A percentile compares a stretch with the other conserved stretches of the same genome.
phyloP scores from a whole-genome alignment of 2,888 invertebrate genomes.

The Dicyrtomina minuta region DNA sequence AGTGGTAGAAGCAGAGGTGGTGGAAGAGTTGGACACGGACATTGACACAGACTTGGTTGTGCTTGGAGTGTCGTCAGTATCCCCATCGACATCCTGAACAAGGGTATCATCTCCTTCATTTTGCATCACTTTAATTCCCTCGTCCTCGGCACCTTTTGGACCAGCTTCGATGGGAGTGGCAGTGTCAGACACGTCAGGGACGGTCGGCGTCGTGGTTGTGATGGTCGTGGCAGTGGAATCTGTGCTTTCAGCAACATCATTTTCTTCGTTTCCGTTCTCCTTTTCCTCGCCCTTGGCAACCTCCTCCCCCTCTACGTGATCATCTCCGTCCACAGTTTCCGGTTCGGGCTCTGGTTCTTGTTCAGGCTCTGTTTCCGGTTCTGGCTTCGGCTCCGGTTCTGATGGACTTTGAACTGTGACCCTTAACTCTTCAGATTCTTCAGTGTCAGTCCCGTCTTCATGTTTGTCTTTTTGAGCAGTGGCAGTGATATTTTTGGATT shows the following conservation, averaged over 20 bases:
- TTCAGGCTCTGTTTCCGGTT: neutral
- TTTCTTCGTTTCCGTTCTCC: neutral
- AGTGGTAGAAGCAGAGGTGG: neutral
- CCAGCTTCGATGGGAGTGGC: no score
- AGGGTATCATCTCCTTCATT: conserved; percentile 22
- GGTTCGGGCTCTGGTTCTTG: neutral
- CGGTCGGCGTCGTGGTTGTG: no score
- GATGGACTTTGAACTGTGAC: neutral
- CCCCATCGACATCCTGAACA: neutral
- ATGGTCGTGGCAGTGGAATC: neutral
- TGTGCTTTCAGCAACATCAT: neutral
- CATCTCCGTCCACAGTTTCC: neutral
- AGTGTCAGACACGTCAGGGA: no score
- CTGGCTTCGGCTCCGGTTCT: no score
- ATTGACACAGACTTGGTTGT: neutral
- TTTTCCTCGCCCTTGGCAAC: neutral
- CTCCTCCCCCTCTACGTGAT: neutral
- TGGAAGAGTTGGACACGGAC: neutral
- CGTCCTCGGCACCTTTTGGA: no score
- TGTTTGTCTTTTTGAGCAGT: neutral
- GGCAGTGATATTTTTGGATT: conserved; percentile 4
- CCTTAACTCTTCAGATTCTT: conserved; percentile 1
- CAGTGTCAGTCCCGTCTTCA: no score
- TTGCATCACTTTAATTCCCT: no score
- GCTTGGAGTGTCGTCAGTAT: neutral